Base-by-base conservation (phyloP, 1,140 invertebrate genomes). In the Philopotamus ludificatus region DNA sequence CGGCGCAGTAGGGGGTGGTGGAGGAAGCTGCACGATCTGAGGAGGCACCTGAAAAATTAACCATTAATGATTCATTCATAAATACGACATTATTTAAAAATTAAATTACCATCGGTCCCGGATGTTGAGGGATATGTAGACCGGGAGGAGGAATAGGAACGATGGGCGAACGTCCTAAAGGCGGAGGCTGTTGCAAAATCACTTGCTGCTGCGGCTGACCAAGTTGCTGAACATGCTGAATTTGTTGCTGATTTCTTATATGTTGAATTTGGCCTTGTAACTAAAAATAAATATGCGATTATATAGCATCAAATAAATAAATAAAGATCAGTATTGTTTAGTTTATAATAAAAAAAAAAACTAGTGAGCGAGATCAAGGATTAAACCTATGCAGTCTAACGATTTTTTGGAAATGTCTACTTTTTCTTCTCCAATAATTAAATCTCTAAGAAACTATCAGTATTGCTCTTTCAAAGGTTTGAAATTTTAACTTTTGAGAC, bases 91-190 rank as follows among this genome's bases (percentile, higher is more conserved):
- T 34, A 34, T 34, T 12, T 34, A 34, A 34, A 7, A 34, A 34
- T 34, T 34, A 34, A 47, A 15, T 63, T 34, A 69, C 68, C 65
- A 70, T 47, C n/a, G 68, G 64, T 15, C 65, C 68, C 10, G 65
- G 16, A 51, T 70, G 68, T 58, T 70, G 65, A 3, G 68, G 68
- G 47, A 70, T 70, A 51, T 70, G 68, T 15, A 70, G 58, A 23
- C 68, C 68, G 3, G 68, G 68, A 9, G 68, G 68, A n/a, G 68
- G 68, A 12, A 70, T 70, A 45, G 28, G 59, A 20, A 70, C 64
- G 21, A 58, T 59, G 1, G 67, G 61, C 9, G 65, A 59, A 1
- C 65, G 42, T 20, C 39, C 49, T 16, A 61, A 42, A n/a, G 65
- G 65, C 1, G 64, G 64, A 20, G 63, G 68, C 10, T 62, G 68